phyloP scores from a whole-genome alignment of 2,888 invertebrate species.

The Chelonus formosanus region DNA sequence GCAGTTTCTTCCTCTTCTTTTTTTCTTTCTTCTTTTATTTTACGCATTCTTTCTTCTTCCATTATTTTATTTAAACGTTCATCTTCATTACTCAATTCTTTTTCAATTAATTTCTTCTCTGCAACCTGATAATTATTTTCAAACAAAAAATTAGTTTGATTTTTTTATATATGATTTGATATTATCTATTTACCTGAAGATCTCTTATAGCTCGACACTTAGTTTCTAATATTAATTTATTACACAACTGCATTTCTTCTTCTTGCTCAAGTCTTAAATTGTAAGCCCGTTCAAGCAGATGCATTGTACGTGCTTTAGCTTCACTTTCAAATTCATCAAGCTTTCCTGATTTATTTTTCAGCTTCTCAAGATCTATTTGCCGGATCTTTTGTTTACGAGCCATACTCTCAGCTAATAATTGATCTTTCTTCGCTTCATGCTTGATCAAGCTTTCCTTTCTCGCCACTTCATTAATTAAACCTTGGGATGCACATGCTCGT shows the following conservation, averaged over 20 bases:
- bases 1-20: slow-evolving; percentile 66
- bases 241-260: slow-evolving; percentile 77
- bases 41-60: slow-evolving; percentile 73
- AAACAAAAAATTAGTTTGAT: slow-evolving; percentile 54
- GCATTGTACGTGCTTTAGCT: slow-evolving; percentile 65
- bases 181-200: slow-evolving; percentile 72
- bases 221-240: slow-evolving; percentile 81
- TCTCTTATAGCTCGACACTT: slow-evolving; percentile 87
- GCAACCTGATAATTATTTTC: slow-evolving; percentile 48
- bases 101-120: slow-evolving; percentile 62
- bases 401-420: slow-evolving; percentile 51
- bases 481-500: slow-evolving; percentile 42
- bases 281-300: slow-evolving; percentile 67
- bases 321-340: slow-evolving; percentile 66
- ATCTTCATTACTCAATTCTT: slow-evolving; percentile 62
- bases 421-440: slow-evolving; percentile 47
- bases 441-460: slow-evolving; percentile 40
- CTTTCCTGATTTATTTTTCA: slow-evolving; percentile 40
- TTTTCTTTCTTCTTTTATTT: slow-evolving; percentile 69
- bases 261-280: slow-evolving; percentile 70
- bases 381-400: slow-evolving; percentile 55
- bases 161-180: too few relatives aligned
- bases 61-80: slow-evolving; percentile 74
- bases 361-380: slow-evolving; percentile 50
- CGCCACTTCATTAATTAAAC: slow-evolving; percentile 46